Evolutionary conservation across 2,888 invertebrate species (phyloP), one percentile per base, ranked within the genome.

Genomic region (Rhamphomyia laevipes): DNA sequence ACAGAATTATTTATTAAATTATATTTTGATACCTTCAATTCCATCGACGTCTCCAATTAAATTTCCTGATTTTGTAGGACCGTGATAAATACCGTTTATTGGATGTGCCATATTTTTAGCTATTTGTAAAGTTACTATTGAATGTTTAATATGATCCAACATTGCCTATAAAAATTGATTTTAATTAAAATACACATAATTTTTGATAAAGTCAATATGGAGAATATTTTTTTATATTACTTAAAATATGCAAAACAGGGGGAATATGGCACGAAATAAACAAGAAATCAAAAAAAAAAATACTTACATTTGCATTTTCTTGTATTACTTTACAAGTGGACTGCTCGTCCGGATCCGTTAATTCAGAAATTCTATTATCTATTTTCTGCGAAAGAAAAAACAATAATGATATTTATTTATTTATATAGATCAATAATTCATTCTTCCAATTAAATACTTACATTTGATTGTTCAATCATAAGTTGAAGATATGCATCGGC

Each of bases 71-170:
- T 54, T 53, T 43, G 60, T 63, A 57, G 82, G 82, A 52, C 83
- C 82, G 62, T 83, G 85, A 68, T 89, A 90, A 60, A 90, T 81
- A 50, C 91, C 91, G 68, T 91, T 91, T 12, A 91, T 84, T 51
- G 92, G 91, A 73, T 90, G 86, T 33, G 89, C 89, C 59, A 90
- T 90, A 71, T 91, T 91, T 86, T 96, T 96, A 59, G 95, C 92
- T 69, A 96, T 95, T 80, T 97, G 96, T 60, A 97, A 78, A 64
- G 94, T 82, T 57, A 97, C 94, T 73, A 97, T 97, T 63, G 95
- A 90, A 78, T 97, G 96, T 75, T 97, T 97, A 58, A 97, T 89
- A 62, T 94, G 88, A 74, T 97, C 95, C 70, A 97, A 78, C 85
- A 96, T 90, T 54, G 81, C 82, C 86, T 92, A 75, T 53, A 61